These are phyloP conservation scores for Festucalex cinctus DNA, from an alignment of 2,113 vertebrate genomes.

Conservation along the genomic window DNA sequence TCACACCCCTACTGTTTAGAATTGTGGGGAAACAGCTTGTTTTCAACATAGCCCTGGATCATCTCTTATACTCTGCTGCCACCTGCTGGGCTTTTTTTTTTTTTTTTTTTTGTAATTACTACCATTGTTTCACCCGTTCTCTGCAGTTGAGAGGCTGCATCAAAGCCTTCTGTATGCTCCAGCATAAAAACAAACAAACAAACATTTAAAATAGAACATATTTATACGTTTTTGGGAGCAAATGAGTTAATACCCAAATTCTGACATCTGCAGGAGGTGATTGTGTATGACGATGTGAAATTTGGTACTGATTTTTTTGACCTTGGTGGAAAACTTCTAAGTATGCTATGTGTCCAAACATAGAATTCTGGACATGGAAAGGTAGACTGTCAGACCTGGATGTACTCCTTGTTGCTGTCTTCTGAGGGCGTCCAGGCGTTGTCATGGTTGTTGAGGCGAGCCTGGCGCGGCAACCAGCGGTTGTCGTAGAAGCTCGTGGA, in stretches of 20 bases:
- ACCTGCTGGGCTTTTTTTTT: no score
- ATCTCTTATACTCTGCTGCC: no score
- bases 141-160: no score
- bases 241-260: not conserved
- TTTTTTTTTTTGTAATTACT: no score
- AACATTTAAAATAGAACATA: no score
- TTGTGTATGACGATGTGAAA: not conserved
- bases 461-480: slow-evolving; percentile 89
- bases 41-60: no score
- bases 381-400: slow-evolving; percentile 77
- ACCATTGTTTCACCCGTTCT: no score
- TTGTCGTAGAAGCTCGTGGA: slow-evolving; percentile 87
- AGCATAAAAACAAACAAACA: no score
- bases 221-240: no score
- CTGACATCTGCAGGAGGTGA: not conserved
- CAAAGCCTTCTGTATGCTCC: no score
- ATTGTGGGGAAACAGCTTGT: no score
- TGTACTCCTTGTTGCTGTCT: slow-evolving; percentile 92
- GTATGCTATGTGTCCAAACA: not conserved
- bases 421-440: slow-evolving; percentile 94
- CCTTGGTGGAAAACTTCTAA: not conserved
- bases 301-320: not conserved
- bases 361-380: not conserved
- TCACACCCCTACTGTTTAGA: no score
- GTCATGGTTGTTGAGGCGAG: slow-evolving; percentile 90